Evolutionary conservation across 2,888 invertebrate genomes (phyloP), one percentile per base, ranked within the genome.

Genomic region (Ptilodon capucinus): DNA sequence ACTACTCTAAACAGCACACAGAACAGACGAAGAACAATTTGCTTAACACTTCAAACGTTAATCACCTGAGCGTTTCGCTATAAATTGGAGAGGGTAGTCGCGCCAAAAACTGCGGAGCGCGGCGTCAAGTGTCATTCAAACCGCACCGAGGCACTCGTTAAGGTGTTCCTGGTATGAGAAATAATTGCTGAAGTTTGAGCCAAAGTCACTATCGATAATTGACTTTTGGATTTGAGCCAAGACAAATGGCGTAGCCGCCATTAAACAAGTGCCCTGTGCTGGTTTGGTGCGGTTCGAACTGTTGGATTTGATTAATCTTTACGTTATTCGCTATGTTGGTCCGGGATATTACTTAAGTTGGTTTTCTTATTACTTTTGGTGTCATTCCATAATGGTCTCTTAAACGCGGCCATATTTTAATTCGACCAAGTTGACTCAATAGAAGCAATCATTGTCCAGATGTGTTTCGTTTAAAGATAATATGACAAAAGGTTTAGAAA

Each of bases 171-270:
- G 73, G 70, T 82, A 81, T 82, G 81, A 84, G 81, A 77, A 86
- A 84, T 87, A 87, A 89, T 87, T 86, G 82, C 75, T 61, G 74
- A 81, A 87, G 81, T 82, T 79, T 71, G 56, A 54, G 41, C 52
- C 57, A 49, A 46, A 51, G 58, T 68, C 67, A 71, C 73, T 68
- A 76, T 73, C 81, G 76, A 84, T 88, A 87, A 88, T 86, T 86
- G 87, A 84, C 76, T 83, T 78, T 81, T 86, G 89, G 85, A 82
- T 74, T 74, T 60, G 48, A 54, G 86, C 89, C 86, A 85, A 81
- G 73, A 76, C 48, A 51, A 60, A 46, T 58, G 52, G 45, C 19
- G n/a, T 25, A 16, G 54, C 44, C 42, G 45, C 42, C 48, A 38
- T 38, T 44, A 44, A 28, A 28, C 43, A 44, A 38, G 36, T 28